A percentile compares a stretch with the other conserved stretches of the same genome.
Evolutionary conservation across 2,888 invertebrate species (phyloP).

Genomic region (Lasius platythorax): DNA sequence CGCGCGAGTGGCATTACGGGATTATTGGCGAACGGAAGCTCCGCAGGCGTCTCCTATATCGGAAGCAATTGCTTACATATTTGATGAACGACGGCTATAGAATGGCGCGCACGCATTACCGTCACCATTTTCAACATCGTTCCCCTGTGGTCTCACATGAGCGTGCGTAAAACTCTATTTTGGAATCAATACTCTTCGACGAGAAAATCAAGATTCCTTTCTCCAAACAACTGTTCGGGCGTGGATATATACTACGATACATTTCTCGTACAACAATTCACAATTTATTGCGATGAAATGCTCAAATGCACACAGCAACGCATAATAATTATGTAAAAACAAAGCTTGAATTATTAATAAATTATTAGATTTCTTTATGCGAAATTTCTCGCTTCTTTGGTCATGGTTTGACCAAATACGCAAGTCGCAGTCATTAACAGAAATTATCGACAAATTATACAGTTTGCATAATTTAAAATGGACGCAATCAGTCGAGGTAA

Average conservation of each 20-base stretch:
- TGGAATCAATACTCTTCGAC: conserved; percentile 43
- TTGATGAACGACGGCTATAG: conserved; percentile 73
- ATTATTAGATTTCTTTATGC: background rate
- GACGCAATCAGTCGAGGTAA: conserved; percentile 14
- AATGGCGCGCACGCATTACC: conserved; percentile 71
- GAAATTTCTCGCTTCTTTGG: background rate
- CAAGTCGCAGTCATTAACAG: conserved; percentile 16
- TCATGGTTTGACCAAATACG: background rate
- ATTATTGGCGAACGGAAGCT: conserved; percentile 65
- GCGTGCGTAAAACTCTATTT: conserved; percentile 20
- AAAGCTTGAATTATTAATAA: background rate
- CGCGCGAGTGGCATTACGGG: conserved; percentile 59
- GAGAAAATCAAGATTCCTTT: conserved; percentile 1
- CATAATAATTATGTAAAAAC: background rate
- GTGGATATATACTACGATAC: conserved; percentile 37
- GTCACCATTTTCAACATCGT: conserved; percentile 66
- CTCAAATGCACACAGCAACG: background rate
- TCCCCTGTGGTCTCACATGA: conserved; percentile 28
- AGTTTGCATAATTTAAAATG: conserved; percentile 41
- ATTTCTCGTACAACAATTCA: conserved; percentile 41
- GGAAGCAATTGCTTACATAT: conserved; percentile 78
- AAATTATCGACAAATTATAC: conserved; percentile 37
- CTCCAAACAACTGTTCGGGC: too few species aligned
- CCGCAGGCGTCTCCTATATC: conserved; percentile 68
- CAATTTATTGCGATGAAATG: background rate